Percentiles rank a stretch among this genome's conserved stretches.
phyloP scores from a whole-genome alignment of 2,113 vertebrate species.

The Oceanites oceanicus region DNA sequence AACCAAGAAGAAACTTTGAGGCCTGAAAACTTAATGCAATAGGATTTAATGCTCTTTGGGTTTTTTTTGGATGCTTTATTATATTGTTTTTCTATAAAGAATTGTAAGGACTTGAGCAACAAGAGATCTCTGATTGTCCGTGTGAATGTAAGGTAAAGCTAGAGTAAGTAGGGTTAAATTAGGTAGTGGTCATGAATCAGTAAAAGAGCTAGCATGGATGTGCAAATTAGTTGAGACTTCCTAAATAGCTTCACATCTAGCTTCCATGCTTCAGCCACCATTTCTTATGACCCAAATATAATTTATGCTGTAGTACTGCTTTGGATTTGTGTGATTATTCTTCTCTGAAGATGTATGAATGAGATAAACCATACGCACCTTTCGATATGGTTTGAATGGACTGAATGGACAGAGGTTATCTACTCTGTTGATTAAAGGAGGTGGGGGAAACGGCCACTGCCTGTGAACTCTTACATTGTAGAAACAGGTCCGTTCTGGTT shows the following conservation, averaged over 20 bases:
- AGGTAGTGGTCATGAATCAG: neutral
- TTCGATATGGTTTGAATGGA: too few relatives aligned
- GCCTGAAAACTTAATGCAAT: accelerated
- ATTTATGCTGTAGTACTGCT: neutral
- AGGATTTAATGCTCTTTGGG: neutral
- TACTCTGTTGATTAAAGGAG: neutral
- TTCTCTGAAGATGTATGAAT: neutral
- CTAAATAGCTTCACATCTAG: neutral
- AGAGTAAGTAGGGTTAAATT: neutral
- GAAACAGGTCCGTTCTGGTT: neutral
- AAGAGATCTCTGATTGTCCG: neutral
- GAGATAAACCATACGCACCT: neutral
- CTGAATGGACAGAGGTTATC: too few relatives aligned
- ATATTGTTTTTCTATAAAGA: neutral
- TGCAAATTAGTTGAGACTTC: neutral
- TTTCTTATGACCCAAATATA: neutral
- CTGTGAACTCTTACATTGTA: neutral
- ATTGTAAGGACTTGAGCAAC: neutral
- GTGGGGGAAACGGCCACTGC: neutral
- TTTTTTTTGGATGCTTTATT: neutral
- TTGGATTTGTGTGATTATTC: neutral
- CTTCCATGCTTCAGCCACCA: neutral
- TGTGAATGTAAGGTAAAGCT: neutral
- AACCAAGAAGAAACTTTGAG: neutral
- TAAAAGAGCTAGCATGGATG: neutral